Conservation (phyloP, 37 sponge, comb jelly and placozoan genomes). For the Geodia barretti region DNA sequence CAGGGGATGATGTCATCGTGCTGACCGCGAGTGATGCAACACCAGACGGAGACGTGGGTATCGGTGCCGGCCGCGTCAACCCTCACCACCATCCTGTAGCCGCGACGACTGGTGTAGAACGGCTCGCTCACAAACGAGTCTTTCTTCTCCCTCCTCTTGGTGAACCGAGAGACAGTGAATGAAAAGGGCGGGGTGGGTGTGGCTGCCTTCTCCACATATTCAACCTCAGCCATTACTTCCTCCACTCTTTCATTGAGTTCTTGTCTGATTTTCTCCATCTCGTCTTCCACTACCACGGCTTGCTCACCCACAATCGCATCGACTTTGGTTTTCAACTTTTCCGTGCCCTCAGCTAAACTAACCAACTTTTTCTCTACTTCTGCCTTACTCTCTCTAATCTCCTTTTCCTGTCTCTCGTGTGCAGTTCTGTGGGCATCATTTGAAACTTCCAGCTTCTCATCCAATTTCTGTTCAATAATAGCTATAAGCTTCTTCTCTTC, state of each 20-base stretch:
- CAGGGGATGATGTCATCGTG: slow-evolving; percentile 2
- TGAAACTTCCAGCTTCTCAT: not conserved
- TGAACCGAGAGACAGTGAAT: slow-evolving; percentile 18
- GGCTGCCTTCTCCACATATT: not conserved
- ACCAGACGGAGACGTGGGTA: slow-evolving; percentile 15
- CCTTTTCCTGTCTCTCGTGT: not conserved
- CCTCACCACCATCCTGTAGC: slow-evolving; percentile 23
- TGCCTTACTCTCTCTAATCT: not conserved
- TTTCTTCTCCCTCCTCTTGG: not conserved
- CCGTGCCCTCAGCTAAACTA: not conserved
- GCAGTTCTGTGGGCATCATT: not conserved
- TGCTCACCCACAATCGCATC: not conserved
- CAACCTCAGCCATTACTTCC: not conserved
- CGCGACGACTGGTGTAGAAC: slow-evolving; percentile 9
- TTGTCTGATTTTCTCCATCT: not conserved
- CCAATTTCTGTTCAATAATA: too few relatives aligned
- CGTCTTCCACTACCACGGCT: not conserved
- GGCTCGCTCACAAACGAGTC: slow-evolving; percentile 9
- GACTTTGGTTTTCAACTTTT: too few relatives aligned
- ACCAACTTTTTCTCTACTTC: not conserved
- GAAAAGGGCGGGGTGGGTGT: slow-evolving; percentile 22
- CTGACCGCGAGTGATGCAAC: slow-evolving; percentile 14
- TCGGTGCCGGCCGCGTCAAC: slow-evolving; percentile 3
- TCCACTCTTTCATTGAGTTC: not conserved
- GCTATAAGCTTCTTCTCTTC: too few relatives aligned